Evolutionary conservation across 2,797 vertebrate genomes (phyloP), one percentile per base, ranked within the genome.

Genomic region (Crocodylus rhombifer): DNA sequence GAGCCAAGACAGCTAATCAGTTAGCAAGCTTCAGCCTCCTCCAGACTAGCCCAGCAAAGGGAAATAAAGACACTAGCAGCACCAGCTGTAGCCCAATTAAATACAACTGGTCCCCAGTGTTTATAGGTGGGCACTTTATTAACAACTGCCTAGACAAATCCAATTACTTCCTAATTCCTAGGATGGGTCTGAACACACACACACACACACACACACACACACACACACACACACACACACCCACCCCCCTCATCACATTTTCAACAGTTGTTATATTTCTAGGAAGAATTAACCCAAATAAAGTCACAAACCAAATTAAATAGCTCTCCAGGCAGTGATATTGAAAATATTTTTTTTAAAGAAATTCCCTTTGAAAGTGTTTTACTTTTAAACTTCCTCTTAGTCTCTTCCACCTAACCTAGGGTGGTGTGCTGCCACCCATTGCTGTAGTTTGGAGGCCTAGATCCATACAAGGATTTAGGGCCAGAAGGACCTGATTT

Each of bases 221-320:
- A 20, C 20, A 18, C 18, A 16, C 30, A 30, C 30, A 30, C 30
- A 30, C 30, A 30, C 30, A 3, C 30, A 30, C 30, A 33, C 30
- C 12, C 14, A 33, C 20, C 17, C 18, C 8, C 30, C n/a, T 18
- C 18, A 2, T 17, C 5, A 30, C 20, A 92, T 95, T 91, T 89
- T 58, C 81, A 86, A 79, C 1, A 1, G 58, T 65, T 94, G 84
- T 93, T 91, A 93, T 0, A 1, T 83, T 86, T 92, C 92, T 82
- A 78, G 61, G 83, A 95, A 89, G 80, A 21, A 4, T 93, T 95
- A 80, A 94, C 91, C 91, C 95, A 87, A 91, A 91, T 91, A 92
- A 95, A 15, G 33, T n/a, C 30, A 62, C 61, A 82, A 88, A 96
- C 92, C 75, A 93, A 95, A 95, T 91, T 16, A 91, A 95, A 96